Evolutionary conservation across 2,888 invertebrate genomes (phyloP).

Genomic region (Brachypterus glaber): DNA sequence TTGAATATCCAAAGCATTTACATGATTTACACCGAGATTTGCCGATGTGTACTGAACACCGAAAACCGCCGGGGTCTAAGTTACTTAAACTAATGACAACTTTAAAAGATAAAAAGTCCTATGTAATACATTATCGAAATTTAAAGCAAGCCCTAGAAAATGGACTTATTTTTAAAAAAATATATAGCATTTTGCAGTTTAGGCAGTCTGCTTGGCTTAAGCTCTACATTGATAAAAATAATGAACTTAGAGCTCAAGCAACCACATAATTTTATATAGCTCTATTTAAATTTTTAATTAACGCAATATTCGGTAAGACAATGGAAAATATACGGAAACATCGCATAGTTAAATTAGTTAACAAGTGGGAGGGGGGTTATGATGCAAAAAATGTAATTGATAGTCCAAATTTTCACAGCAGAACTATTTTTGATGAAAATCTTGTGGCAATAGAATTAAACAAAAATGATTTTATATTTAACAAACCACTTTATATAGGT

Average conservation of each 20-base stretch:
- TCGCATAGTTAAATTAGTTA: conserved; percentile 19
- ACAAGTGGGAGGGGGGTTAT: conserved; percentile 8
- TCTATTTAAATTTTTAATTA: conserved; percentile 17
- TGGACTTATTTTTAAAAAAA: conserved; percentile 25
- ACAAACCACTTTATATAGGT: conserved; percentile 19
- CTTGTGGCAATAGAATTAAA: conserved; percentile 7
- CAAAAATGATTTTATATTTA: conserved; percentile 14
- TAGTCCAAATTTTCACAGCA: conserved; percentile 5
- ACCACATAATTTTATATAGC: conserved; percentile 17
- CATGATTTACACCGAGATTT: conserved; percentile 29
- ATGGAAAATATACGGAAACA: conserved; percentile 31
- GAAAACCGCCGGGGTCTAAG: conserved; percentile 16
- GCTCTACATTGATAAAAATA: conserved; percentile 34
- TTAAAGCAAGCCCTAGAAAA: conserved; percentile 23
- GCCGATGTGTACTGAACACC: conserved; percentile 22
- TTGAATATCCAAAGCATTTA: conserved; percentile 34
- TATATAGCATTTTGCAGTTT: conserved; percentile 31
- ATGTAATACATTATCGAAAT: conserved; percentile 26
- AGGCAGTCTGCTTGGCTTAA: conserved; percentile 32
- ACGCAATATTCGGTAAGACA: conserved; percentile 3
- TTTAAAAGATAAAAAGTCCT: conserved; percentile 23
- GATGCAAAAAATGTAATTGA: conserved; percentile 7
- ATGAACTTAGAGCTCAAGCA: conserved; percentile 23
- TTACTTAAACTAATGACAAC: conserved; percentile 21
- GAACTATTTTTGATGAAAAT: conserved; percentile 11